phyloP scores from a whole-genome alignment of 2,797 vertebrate species.

The Siniperca obscura region DNA sequence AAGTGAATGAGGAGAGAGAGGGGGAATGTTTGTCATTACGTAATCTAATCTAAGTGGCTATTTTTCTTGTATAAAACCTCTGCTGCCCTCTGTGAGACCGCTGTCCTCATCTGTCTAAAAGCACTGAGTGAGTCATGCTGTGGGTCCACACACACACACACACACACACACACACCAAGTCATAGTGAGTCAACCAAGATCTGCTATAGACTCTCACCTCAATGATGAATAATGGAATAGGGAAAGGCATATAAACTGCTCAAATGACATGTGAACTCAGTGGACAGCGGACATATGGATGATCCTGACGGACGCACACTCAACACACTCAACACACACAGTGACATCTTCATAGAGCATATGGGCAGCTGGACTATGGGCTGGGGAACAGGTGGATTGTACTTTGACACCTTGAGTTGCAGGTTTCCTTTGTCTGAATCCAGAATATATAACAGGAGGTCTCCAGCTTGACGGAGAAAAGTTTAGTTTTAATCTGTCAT shows the following conservation, averaged over 20 bases:
- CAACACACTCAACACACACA: constrained; percentile 21
- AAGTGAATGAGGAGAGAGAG: constrained; percentile 10
- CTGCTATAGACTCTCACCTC: constrained; percentile 77
- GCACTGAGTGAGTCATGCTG: constrained; percentile 83
- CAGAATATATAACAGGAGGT: constrained; percentile 35
- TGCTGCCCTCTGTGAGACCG: constrained; percentile 74
- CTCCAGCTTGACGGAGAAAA: background rate
- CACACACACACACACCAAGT: constrained; percentile 56
- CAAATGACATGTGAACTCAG: constrained; percentile 73
- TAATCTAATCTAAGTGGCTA: constrained; percentile 81
- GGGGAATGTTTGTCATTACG: constrained; percentile 72
- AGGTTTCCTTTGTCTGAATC: constrained; percentile 56
- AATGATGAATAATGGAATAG: constrained; percentile 84
- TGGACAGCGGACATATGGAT: constrained; percentile 66
- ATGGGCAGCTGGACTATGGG: constrained; percentile 58
- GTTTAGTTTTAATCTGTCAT: background rate
- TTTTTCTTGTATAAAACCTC: constrained; percentile 81
- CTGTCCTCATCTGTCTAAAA: constrained; percentile 85
- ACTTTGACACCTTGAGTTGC: constrained; percentile 58
- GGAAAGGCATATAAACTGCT: constrained; percentile 73
- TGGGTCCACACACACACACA: constrained; percentile 56
- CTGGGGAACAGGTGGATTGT: constrained; percentile 55
- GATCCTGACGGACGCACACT: constrained; percentile 38
- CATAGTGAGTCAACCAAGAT: constrained; percentile 85
- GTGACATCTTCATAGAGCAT: constrained; percentile 39